These are phyloP conservation scores for Papilio protenor DNA, from an alignment of 2,888 invertebrate species.

Conservation along the genomic window DNA sequence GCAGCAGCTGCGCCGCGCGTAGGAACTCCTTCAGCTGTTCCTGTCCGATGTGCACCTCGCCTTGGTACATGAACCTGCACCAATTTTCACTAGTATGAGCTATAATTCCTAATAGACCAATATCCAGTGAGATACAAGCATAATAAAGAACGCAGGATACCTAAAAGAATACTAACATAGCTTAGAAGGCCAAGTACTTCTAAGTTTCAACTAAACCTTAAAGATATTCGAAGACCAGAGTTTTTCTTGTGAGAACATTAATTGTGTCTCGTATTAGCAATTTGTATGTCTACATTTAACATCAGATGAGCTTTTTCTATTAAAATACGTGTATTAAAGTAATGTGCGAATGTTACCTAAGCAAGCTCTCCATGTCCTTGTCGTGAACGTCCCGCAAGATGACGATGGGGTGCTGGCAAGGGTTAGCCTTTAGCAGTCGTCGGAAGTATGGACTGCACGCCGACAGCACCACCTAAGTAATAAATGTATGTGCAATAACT, in stretches of 20 bases:
- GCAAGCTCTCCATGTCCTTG: conserved; percentile 93
- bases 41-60: conserved; percentile 95
- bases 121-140: background rate
- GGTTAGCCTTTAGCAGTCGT: conserved; percentile 93
- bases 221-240: background rate
- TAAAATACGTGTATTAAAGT: background rate
- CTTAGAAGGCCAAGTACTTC: background rate
- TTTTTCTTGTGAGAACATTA: background rate
- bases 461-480: conserved; percentile 87
- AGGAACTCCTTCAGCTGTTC: conserved; percentile 94
- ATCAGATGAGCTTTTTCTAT: too few relatives aligned
- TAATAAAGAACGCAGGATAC: background rate
- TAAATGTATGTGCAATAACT: background rate
- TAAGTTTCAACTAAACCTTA: background rate
- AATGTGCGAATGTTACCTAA: conserved; percentile 81
- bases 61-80: conserved; percentile 94
- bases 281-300: too few relatives aligned
- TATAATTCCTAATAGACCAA: background rate
- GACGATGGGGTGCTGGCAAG: conserved; percentile 95
- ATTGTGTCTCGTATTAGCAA: too few relatives aligned
- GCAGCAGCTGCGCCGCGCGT: conserved; percentile 93
- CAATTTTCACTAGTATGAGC: background rate
- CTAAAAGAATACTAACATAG: background rate
- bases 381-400: conserved; percentile 94
- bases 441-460: conserved; percentile 97